A percentile compares a stretch with the other conserved stretches of the same genome.
phyloP scores from a whole-genome alignment of 2,797 vertebrate genomes.

The Corythornis leucogaster region DNA sequence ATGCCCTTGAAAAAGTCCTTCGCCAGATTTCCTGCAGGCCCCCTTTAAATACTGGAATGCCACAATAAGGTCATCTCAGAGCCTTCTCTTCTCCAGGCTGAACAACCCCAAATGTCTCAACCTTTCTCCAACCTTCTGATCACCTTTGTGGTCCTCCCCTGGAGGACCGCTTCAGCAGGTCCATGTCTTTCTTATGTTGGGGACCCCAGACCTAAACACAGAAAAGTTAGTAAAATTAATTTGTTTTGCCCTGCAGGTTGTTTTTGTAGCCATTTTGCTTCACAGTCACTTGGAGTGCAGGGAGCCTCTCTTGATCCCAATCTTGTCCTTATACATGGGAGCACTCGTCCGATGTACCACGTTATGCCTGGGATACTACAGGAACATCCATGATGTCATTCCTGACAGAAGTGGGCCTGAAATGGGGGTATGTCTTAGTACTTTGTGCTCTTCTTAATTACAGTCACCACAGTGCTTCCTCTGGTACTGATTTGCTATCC shows the following conservation, averaged over 20 bases:
- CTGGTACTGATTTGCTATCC: neutral
- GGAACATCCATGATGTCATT: constrained; percentile 92
- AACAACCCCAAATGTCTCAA: neutral
- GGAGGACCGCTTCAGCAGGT: neutral
- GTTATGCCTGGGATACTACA: constrained; percentile 94
- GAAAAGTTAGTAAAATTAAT: neutral
- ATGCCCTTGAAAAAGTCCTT: neutral
- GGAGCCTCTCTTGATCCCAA: constrained; percentile 95
- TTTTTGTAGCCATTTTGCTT: constrained; percentile 96
- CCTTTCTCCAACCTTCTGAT: neutral
- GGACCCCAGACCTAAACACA: neutral
- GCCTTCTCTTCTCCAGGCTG: neutral
- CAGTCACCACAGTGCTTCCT: neutral
- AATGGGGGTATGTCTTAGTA: constrained; percentile 85
- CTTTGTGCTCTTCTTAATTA: neutral
- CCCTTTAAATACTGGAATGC: too few relatives aligned
- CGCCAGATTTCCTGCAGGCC: too few relatives aligned
- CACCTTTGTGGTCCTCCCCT: neutral
- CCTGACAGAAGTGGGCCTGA: constrained; percentile 92
- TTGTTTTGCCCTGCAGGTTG: constrained; percentile 82
- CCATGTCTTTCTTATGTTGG: neutral
- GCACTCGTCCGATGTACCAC: constrained; percentile 94
- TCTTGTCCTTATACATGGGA: constrained; percentile 97
- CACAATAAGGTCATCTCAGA: neutral
- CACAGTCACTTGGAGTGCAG: constrained; percentile 95